Base-by-base conservation (phyloP, 2,113 vertebrate genomes). In the Bettongia penicillata region DNA sequence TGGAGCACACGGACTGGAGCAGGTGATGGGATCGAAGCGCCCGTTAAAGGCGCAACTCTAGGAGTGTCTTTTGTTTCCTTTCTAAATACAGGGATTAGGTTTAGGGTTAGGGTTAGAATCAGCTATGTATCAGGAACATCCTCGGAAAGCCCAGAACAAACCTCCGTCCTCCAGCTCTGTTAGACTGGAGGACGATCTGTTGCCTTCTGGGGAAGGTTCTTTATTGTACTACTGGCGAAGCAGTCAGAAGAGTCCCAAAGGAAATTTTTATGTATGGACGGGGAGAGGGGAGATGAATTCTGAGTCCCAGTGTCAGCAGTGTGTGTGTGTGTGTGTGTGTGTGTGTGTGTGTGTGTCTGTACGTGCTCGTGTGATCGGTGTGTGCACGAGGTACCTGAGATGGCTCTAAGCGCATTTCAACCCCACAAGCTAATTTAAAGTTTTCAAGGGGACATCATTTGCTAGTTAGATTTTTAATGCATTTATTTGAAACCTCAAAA, bases 121-220 rank as follows among this genome's bases (percentile, higher is more conserved):
- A 48, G 48, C 48, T 51, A 11, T 51, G 9, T 51, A 1, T 9
- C 51, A 51, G 51, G 8, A 51, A 0, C 51, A 51, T 51, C 51
- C 51, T 51, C 8, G 1, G 9, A 1, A 1, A 51, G 51, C 51
- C 51, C 51, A 55, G 8, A 48, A 3, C 48, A 48, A 48, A 55
- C 31, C 31, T 31, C 12, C 11, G 43, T 1, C n/a, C 68, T 10
- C 3, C 37, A 43, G 6, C n/a, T 37, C 61, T 43, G 16, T n/a
- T 77, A 6, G 68, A 1, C 3, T 77, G 16, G 0, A 77, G 68
- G 68, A 77, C 37, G 5, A 6, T 43, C 37, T 0, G 68, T 8
- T 2, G 14, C 37, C 14, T 77, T n/a, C 0, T 11, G 61, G 14
- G 12, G 23, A 12, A 0, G 12, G 16, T 0, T 19, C 4, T 7